Conservation (phyloP, 2,888 invertebrate species). For the Hypercompe scribonia region DNA sequence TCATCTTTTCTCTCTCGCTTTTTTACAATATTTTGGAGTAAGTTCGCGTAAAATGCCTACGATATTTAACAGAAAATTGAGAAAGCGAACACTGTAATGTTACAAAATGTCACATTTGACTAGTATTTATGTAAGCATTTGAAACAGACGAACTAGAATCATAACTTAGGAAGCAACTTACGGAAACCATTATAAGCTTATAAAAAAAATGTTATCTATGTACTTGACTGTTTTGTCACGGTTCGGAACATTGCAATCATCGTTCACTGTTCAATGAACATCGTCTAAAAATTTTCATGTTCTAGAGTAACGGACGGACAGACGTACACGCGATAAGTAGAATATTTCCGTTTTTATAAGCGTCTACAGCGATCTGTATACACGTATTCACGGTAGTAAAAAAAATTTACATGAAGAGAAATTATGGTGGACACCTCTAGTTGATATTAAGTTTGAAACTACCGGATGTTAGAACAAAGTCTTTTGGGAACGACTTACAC, state of each 20-base stretch:
- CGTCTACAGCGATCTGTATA: background rate
- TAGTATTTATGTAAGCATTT: no score
- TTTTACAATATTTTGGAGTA: no score
- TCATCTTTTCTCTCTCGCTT: no score
- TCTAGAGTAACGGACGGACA: constrained; percentile 2
- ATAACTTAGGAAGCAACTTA: background rate
- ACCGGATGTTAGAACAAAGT: background rate
- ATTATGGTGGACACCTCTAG: background rate
- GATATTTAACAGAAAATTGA: no score
- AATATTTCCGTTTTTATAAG: constrained; percentile 24
- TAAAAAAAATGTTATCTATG: background rate
- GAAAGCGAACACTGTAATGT: no score
- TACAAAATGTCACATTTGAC: no score
- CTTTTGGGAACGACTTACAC: background rate
- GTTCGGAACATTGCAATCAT: constrained; percentile 17
- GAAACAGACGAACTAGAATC: background rate
- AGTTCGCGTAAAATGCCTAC: no score
- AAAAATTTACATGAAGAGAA: background rate
- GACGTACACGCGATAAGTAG: constrained; percentile 31
- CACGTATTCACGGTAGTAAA: background rate
- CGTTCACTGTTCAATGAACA: constrained; percentile 29
- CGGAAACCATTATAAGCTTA: background rate
- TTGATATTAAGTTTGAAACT: background rate
- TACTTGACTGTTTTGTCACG: background rate
- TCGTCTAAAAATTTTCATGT: constrained; percentile 4